A percentile compares a stretch with the other conserved stretches of the same genome.
These are phyloP conservation scores for Barbus barbus DNA, from an alignment of 2,113 vertebrate genomes.

Conservation along the genomic window DNA sequence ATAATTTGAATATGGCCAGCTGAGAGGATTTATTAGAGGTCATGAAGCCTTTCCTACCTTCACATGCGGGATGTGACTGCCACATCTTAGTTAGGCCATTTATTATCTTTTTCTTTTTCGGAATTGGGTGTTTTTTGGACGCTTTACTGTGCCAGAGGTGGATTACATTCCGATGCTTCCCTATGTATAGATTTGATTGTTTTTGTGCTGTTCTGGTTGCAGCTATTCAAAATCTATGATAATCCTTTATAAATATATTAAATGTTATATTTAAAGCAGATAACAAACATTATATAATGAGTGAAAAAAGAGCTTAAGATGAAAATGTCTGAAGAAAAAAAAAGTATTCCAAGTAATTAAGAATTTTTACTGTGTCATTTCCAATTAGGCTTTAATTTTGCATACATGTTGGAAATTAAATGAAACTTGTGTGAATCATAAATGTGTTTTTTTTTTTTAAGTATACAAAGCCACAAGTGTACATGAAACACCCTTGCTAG, in stretches of 20 bases:
- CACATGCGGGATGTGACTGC: neutral
- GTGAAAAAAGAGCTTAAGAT: too few relatives aligned
- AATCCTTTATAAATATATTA: neutral
- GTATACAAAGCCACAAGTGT: too few relatives aligned
- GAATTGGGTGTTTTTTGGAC: neutral
- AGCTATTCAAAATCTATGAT: neutral
- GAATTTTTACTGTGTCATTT: too few relatives aligned
- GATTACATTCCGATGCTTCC: too few relatives aligned
- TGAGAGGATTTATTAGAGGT: constrained; percentile 39
- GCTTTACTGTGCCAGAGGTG: neutral
- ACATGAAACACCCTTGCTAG: too few relatives aligned
- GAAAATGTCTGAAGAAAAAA: too few relatives aligned
- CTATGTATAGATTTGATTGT: neutral
- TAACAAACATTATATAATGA: neutral
- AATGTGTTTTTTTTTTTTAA: too few relatives aligned
- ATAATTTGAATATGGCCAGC: constrained; percentile 51
- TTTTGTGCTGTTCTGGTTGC: neutral
- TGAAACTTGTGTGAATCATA: too few relatives aligned
- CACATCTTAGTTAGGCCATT: neutral
- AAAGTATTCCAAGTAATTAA: too few relatives aligned
- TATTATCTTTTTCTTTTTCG: neutral
- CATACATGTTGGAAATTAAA: neutral
- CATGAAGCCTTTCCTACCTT: neutral
- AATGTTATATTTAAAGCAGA: neutral
- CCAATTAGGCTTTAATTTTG: neutral